Evolutionary conservation across 2,797 vertebrate genomes (phyloP).

Genomic region (Gymnocypris eckloni): DNA sequence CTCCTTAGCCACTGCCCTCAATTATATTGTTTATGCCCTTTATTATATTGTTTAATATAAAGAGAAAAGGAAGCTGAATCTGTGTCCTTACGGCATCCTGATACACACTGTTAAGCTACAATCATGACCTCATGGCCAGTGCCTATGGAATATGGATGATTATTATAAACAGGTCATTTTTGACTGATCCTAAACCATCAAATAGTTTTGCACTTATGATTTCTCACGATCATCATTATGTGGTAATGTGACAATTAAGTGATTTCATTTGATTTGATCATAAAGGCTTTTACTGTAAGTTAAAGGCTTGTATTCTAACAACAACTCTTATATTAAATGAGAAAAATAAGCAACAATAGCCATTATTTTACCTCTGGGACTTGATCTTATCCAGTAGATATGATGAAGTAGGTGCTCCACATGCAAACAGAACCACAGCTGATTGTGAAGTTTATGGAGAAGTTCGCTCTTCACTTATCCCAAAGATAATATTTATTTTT

Average conservation of each 20-base stretch:
- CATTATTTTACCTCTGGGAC: no score
- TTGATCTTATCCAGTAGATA: no score
- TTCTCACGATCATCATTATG: neutral
- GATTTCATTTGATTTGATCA: neutral
- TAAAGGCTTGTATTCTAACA: neutral
- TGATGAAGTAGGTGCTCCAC: no score
- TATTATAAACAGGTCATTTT: neutral
- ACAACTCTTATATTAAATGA: neutral
- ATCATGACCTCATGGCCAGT: neutral
- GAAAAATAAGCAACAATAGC: no score
- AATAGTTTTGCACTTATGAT: neutral
- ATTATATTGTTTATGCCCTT: no score
- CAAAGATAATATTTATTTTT: no score
- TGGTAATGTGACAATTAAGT: neutral
- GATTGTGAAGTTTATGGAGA: no score
- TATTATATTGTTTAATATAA: constrained; percentile 57
- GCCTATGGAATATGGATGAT: neutral
- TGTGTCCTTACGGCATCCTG: constrained; percentile 15
- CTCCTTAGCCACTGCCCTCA: constrained; percentile 18
- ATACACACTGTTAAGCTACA: constrained; percentile 62
- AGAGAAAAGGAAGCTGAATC: constrained; percentile 5
- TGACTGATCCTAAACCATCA: constrained; percentile 8
- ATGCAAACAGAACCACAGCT: no score
- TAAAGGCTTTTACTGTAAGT: neutral
- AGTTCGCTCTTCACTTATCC: no score